Evolutionary conservation across 2,797 vertebrate genomes (phyloP).

Genomic region (Bradypus variegatus): DNA sequence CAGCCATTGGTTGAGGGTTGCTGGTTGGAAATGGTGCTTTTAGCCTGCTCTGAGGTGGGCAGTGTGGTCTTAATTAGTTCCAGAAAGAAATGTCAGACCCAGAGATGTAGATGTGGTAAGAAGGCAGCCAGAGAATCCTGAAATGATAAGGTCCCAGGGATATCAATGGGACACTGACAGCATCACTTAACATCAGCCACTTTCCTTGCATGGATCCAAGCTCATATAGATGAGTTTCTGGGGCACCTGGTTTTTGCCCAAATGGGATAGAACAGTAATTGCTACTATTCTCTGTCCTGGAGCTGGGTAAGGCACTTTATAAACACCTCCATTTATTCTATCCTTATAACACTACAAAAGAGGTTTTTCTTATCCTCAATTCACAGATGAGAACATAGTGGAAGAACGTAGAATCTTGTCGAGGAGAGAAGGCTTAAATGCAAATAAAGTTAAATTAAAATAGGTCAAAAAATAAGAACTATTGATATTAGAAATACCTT

Average conservation of each 20-base stretch:
- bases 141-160: neutral
- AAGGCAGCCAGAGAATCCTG: neutral
- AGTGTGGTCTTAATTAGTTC: neutral
- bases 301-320: neutral
- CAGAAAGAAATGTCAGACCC: neutral
- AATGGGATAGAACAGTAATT: neutral
- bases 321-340: neutral
- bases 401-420: neutral
- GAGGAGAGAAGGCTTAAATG: neutral
- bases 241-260: neutral
- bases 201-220: neutral
- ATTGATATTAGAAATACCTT: neutral
- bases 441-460: neutral
- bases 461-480: neutral
- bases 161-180: neutral
- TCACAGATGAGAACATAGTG: neutral
- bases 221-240: neutral
- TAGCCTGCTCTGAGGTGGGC: neutral
- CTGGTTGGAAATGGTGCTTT: neutral
- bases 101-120: neutral
- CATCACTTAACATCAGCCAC: neutral
- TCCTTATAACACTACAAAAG: no score
- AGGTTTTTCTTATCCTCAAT: neutral
- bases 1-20: neutral
- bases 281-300: neutral